Evolutionary conservation across 2,797 vertebrate genomes (phyloP).

Genomic region (Catostomus latipinnis): DNA sequence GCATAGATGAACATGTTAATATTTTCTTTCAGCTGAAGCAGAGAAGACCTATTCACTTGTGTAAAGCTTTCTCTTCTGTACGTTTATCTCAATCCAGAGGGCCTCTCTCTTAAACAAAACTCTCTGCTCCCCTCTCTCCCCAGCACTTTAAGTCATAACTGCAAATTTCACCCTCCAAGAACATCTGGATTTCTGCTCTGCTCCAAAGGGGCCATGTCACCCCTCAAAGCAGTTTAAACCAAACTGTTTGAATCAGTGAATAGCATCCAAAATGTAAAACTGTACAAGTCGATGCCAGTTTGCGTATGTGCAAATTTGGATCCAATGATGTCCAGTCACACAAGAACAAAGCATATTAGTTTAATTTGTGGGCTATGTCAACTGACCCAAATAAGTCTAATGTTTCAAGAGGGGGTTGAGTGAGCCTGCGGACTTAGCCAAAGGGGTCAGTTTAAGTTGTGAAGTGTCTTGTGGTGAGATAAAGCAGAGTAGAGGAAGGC

Average conservation of each 20-base stretch:
- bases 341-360: constrained; percentile 30
- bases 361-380: constrained; percentile 29
- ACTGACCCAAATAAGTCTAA: constrained; percentile 39
- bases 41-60: neutral
- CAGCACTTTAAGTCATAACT: constrained; percentile 10
- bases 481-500: constrained; percentile 24
- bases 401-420: constrained; percentile 7
- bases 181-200: constrained; percentile 39
- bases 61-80: constrained; percentile 15
- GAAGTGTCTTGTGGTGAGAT: constrained; percentile 14
- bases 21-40: neutral
- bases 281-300: constrained; percentile 7
- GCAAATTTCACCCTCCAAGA: constrained; percentile 17
- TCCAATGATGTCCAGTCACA: constrained; percentile 24
- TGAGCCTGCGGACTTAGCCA: neutral
- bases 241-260: constrained; percentile 37
- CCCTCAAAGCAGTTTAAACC: constrained; percentile 26
- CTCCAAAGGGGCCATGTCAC: constrained; percentile 13
- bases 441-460: constrained; percentile 37
- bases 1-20: neutral
- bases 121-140: constrained; percentile 28
- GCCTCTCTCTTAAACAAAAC: constrained; percentile 40
- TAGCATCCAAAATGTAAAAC: constrained; percentile 20
- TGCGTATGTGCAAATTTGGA: constrained; percentile 37
- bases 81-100: constrained; percentile 34